phyloP scores from a whole-genome alignment of 2,888 invertebrate genomes.

The Acanthopleura granulata region DNA sequence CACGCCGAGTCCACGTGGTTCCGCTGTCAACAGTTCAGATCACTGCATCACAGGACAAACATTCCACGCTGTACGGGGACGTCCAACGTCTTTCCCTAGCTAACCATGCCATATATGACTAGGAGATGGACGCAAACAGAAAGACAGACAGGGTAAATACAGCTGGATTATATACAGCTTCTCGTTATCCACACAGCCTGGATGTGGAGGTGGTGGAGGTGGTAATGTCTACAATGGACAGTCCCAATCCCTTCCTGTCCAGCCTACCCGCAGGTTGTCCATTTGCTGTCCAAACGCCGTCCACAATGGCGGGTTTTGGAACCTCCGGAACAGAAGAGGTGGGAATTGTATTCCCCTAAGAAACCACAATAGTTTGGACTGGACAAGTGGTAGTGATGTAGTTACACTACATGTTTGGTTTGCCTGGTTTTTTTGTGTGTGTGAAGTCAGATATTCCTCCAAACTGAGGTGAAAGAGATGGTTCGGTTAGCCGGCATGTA shows the following conservation, averaged over 20 bases:
- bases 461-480: not conserved
- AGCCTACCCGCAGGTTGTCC: not conserved
- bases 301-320: not conserved
- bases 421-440: not conserved
- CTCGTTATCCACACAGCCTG: conserved; percentile 15
- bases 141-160: conserved; percentile 1
- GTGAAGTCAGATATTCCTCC: conserved; percentile 9
- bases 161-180: conserved; percentile 9
- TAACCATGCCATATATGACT: conserved; percentile 9
- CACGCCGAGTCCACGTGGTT: too few species aligned
- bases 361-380: not conserved
- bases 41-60: too few species aligned
- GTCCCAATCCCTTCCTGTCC: not conserved
- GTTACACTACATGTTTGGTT: conserved; percentile 16
- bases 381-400: conserved; percentile 9
- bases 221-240: conserved; percentile 2
- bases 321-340: not conserved
- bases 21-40: too few species aligned
- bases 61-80: too few species aligned
- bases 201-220: not conserved
- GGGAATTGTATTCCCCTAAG: conserved; percentile 13
- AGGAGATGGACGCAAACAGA: not conserved
- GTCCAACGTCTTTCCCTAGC: not conserved
- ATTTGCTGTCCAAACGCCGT: not conserved
- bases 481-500: conserved; percentile 55